phyloP scores from a whole-genome alignment of 2,888 invertebrate genomes.

The Anarsia innoxiella region DNA sequence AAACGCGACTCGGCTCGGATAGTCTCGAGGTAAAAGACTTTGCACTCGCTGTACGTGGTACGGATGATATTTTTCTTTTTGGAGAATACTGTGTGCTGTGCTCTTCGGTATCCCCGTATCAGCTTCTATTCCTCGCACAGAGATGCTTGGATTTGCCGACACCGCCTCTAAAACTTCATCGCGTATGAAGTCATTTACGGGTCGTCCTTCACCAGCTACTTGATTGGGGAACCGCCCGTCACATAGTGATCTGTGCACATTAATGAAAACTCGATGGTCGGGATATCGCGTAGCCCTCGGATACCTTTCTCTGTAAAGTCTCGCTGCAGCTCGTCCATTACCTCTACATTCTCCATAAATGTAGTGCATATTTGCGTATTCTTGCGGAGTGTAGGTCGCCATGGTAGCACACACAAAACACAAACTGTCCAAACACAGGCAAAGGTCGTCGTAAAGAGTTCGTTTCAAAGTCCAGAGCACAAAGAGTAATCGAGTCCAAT shows the following conservation, averaged over 20 bases:
- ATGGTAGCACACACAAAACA: not conserved
- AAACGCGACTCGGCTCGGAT: not conserved
- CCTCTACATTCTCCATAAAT: not conserved
- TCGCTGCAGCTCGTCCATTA: not conserved
- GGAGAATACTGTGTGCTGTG: constrained; percentile 11
- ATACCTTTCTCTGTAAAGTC: not conserved
- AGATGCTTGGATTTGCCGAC: not conserved
- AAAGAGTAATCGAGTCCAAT: not conserved
- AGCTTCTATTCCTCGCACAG: not conserved
- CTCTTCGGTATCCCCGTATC: constrained; percentile 11
- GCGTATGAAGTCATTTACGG: not conserved
- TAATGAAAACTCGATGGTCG: not conserved
- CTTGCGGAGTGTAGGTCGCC: not conserved
- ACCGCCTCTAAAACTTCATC: not conserved
- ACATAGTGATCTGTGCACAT: not conserved
- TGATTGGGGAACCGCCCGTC: not conserved
- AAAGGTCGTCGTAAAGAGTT: not conserved
- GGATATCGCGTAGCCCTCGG: not conserved
- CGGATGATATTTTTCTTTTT: constrained; percentile 9
- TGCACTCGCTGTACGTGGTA: constrained; percentile 16
- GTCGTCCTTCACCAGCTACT: not conserved
- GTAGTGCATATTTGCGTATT: not conserved
- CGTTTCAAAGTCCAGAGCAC: not conserved
- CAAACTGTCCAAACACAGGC: not conserved
- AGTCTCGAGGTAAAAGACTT: constrained; percentile 14